These are phyloP conservation scores for Tortrix viridana DNA, from an alignment of 2,888 invertebrate species.

Conservation along the genomic window DNA sequence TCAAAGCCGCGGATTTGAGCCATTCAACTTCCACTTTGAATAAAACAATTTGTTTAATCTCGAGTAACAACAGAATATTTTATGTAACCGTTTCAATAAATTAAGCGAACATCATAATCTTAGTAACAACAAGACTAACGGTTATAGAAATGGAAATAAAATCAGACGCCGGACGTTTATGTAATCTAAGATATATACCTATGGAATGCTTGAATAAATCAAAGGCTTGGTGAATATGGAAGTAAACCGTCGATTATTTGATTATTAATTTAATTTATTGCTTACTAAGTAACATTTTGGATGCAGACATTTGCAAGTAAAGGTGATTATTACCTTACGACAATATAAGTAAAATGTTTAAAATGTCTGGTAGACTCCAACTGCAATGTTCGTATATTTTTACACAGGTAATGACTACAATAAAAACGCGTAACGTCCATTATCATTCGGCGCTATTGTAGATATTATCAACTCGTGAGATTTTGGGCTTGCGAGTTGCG, in stretches of 20 bases:
- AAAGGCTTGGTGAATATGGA: too few relatives aligned
- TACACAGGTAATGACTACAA: conserved; percentile 9
- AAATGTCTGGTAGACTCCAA: too few relatives aligned
- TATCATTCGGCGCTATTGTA: conserved; percentile 32
- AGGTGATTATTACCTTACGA: too few relatives aligned
- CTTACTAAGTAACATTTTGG: too few relatives aligned
- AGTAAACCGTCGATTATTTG: too few relatives aligned
- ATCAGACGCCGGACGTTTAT: too few relatives aligned
- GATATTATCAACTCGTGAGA: conserved; percentile 34
- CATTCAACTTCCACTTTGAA: conserved; percentile 40
- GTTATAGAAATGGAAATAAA: neutral
- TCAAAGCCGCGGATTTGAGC: conserved; percentile 44
- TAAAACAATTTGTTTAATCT: conserved; percentile 38
- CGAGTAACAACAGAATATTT: conserved; percentile 26
- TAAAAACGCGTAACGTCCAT: conserved; percentile 24
- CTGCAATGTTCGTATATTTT: neutral
- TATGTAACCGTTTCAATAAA: conserved; percentile 29
- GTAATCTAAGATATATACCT: too few relatives aligned
- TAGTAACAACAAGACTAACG: neutral
- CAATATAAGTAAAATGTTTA: too few relatives aligned
- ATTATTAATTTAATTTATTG: too few relatives aligned
- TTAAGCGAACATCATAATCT: conserved; percentile 6
- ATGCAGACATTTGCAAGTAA: too few relatives aligned
- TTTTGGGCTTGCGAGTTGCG: conserved; percentile 23
- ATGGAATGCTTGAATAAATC: too few relatives aligned